These are phyloP conservation scores for Pygmarrhopalites habei DNA, from an alignment of 1,140 invertebrate genomes.

Conservation along the genomic window DNA sequence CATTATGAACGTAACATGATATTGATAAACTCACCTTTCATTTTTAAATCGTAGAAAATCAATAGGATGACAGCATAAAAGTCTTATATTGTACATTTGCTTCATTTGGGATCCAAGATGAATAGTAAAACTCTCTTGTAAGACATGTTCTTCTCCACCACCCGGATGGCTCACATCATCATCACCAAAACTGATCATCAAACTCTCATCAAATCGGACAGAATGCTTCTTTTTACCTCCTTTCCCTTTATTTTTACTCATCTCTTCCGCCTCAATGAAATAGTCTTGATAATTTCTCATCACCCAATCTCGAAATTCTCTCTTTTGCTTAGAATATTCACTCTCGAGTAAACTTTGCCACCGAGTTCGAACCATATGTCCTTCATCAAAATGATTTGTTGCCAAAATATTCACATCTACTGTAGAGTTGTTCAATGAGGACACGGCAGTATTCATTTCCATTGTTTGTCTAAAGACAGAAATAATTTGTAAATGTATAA, in stretches of 20 bases:
- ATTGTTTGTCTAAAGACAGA: constrained; percentile 53
- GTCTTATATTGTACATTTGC: constrained; percentile 93
- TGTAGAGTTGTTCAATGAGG: constrained; percentile 54
- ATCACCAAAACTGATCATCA: constrained; percentile 36
- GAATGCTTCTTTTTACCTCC: constrained; percentile 34
- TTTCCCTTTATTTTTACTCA: constrained; percentile 49
- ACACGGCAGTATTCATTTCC: constrained; percentile 68
- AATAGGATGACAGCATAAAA: constrained; percentile 76
- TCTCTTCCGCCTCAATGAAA: constrained; percentile 46
- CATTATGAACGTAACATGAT: no score
- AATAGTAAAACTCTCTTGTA: constrained; percentile 95
- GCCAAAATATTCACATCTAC: constrained; percentile 69
- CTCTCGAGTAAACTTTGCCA: constrained; percentile 68
- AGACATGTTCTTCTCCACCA: constrained; percentile 43
- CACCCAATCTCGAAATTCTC: constrained; percentile 72
- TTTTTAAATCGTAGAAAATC: constrained; percentile 63
- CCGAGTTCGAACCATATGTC: constrained; percentile 62
- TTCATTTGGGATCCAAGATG: constrained; percentile 96
- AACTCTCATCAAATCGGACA: constrained; percentile 34
- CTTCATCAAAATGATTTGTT: constrained; percentile 66
- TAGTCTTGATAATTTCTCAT: constrained; percentile 64
- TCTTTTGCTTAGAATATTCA: constrained; percentile 62
- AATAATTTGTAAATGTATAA: no score
- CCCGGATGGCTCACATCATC: constrained; percentile 41
- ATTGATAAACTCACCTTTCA: constrained; percentile 44